Evolutionary conservation across 92 coral and sea anemone genomes (phyloP).

Genomic region (Metridium senile): DNA sequence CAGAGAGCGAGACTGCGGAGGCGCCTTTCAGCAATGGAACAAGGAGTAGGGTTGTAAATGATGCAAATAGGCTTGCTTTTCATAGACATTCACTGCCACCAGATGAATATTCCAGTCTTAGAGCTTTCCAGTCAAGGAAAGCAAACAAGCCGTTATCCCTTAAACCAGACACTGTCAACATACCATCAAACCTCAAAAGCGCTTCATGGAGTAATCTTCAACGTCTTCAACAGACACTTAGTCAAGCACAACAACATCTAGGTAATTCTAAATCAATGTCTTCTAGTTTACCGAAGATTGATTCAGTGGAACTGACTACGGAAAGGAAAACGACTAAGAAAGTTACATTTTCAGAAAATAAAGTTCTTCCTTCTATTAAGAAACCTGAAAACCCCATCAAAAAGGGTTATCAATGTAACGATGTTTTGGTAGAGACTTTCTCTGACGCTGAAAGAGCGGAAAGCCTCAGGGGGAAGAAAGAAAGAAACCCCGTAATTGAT

Average conservation of each 20-base stretch:
- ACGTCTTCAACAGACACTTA: background rate
- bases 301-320: background rate
- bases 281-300: conserved; percentile 8
- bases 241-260: background rate
- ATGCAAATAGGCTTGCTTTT: conserved; percentile 1
- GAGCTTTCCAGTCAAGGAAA: background rate
- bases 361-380: conserved; percentile 4
- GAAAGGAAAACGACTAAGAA: background rate
- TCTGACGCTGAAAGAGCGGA: background rate
- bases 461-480: background rate
- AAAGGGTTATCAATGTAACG: background rate
- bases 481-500: background rate
- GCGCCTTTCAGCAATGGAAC: background rate
- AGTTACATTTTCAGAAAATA: background rate
- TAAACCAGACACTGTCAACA: conserved; percentile 2
- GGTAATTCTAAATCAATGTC: background rate
- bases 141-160: background rate
- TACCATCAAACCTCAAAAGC: background rate
- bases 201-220: conserved; percentile 16
- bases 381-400: background rate
- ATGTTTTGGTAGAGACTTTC: background rate
- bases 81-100: conserved; percentile 37
- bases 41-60: background rate
- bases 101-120: background rate
- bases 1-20: background rate